Evolutionary conservation across 2,888 invertebrate genomes (phyloP).

Genomic region (Tinea trinotella): DNA sequence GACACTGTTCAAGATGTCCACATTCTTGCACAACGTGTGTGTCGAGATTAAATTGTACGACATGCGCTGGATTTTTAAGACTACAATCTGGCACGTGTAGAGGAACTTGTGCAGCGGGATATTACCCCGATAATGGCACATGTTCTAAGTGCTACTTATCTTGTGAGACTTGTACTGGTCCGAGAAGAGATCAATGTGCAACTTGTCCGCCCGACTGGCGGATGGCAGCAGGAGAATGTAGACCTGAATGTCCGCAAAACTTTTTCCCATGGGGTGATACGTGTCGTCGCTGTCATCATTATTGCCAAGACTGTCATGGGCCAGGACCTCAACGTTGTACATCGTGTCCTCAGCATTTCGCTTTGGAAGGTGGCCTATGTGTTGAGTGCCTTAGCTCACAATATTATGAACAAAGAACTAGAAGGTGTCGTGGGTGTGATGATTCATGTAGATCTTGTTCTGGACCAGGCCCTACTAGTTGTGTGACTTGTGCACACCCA

Average conservation of each 20-base stretch:
- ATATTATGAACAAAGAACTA: constrained; percentile 79
- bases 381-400: constrained; percentile 83
- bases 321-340: constrained; percentile 82
- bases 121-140: constrained; percentile 87
- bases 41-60: constrained; percentile 84
- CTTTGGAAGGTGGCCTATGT: constrained; percentile 79
- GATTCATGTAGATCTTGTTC: constrained; percentile 79
- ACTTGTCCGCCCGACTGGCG: constrained; percentile 86
- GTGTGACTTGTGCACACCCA: constrained; percentile 78
- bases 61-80: constrained; percentile 82
- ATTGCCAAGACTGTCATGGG: constrained; percentile 89
- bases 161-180: constrained; percentile 88
- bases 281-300: constrained; percentile 90
- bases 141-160: constrained; percentile 88
- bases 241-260: constrained; percentile 87
- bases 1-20: constrained; percentile 82
- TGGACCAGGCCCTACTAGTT: constrained; percentile 80
- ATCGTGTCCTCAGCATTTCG: constrained; percentile 80
- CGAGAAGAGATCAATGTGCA: constrained; percentile 87
- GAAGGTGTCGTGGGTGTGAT: constrained; percentile 80
- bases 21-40: constrained; percentile 85
- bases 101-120: constrained; percentile 83
- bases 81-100: constrained; percentile 88
- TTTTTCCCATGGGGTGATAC: constrained; percentile 87
- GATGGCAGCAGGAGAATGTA: constrained; percentile 85